Base-by-base conservation (phyloP, 1,140 invertebrate species). In the Hyles vespertilio region DNA sequence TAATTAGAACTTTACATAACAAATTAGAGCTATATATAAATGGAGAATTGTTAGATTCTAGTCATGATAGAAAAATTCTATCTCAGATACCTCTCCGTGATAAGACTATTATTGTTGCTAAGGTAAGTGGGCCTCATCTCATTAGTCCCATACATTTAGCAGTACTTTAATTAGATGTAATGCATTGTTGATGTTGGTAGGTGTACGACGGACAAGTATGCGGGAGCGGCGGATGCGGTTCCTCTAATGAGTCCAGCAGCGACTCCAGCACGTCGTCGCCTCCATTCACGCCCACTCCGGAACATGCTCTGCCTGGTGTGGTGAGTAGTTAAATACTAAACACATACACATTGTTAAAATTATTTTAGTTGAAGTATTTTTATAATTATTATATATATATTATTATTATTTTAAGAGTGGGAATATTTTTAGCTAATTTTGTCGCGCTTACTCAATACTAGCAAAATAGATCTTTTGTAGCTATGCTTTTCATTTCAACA, bases 21-120 rank as follows among this genome's bases (percentile, higher is more conserved):
- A 98, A 98, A 89, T 90, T 99, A 53, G 97, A 99, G 82, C 90
- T 99, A 55, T 98, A 94, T 87, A 82, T 97, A 8, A 98, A 98
- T 84, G 95, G 95, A 8, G 98, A 99, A 78, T 84, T 95, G 5
- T 90, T 98, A 51, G 97, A 98, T 77, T 93, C 94, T 44, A 91
- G 92, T 46, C 96, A 98, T 70, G 97, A 98, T 87, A 93, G 95
- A 67, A 96, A 97, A 91, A 92, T 97, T 12, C 91, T 99, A 43
- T 95, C 94, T 11, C 95, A 98, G 79, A 94, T 97, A 74, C 94
- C 94, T 49, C 91, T 98, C 50, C 90, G 96, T 68, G 97, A 99
- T 89, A 98, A 98, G 93, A 95, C 95, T 91, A 94, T 98, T 52
- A 92, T 99, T 60, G 95, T 95, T 63, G 97, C 95, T 10, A 98